Percentiles rank a stretch among this genome's conserved stretches.
Conservation (phyloP, 2,888 invertebrate genomes). For the Amblyjoppa fuscipennis region DNA sequence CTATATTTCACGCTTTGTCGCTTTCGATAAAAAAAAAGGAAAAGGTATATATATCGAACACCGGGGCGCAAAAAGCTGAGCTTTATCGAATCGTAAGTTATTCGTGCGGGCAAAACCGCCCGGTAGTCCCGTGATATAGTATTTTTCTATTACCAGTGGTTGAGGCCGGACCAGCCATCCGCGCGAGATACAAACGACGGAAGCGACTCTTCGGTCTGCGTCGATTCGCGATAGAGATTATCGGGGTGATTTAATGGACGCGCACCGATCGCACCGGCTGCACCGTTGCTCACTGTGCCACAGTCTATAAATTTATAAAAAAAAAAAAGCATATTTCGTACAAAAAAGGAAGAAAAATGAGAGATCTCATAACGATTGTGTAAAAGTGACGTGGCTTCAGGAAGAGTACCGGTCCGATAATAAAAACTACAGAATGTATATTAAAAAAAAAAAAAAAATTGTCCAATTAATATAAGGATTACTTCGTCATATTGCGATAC, state of each 20-base stretch:
- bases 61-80: conserved; percentile 49
- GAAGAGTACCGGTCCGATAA: background rate
- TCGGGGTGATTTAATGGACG: conserved; percentile 62
- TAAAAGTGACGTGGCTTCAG: background rate
- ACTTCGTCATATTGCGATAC: conserved; percentile 1
- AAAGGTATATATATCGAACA: background rate
- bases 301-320: background rate
- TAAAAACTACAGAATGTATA: background rate
- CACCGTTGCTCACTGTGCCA: background rate
- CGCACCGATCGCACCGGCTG: conserved; percentile 46
- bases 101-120: conserved; percentile 40
- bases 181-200: conserved; percentile 62
- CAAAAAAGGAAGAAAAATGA: background rate
- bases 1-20: conserved; percentile 61
- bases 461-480: background rate
- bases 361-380: background rate
- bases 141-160: conserved; percentile 54
- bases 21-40: conserved; percentile 42
- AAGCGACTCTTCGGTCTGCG: conserved; percentile 57
- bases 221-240: conserved; percentile 56
- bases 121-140: conserved; percentile 50
- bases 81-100: conserved; percentile 61
- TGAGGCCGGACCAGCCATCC: conserved; percentile 9
- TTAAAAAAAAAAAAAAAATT: background rate
- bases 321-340: background rate